Evolutionary conservation across 2,797 vertebrate species (phyloP), one percentile per base, ranked within the genome.

Genomic region (Crocodylus rhombifer): DNA sequence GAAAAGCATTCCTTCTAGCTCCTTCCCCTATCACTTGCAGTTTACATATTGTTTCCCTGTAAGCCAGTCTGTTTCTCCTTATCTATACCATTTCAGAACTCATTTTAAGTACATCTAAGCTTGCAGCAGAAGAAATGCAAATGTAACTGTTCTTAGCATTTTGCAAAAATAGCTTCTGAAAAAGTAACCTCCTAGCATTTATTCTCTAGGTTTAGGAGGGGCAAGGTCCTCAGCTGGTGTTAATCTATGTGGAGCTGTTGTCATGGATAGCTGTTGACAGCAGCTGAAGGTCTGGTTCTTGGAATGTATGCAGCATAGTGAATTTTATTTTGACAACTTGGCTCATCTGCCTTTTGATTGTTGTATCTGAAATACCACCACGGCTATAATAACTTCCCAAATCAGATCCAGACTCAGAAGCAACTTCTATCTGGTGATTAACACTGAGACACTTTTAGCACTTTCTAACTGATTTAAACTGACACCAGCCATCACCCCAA

Each of bases 61-160:
- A 14, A 71, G 30, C 21, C 16, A 42, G 17, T 20, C 42, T 71
- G 7, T 42, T 80, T 55, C 55, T 84, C 13, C 51, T 89, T 88
- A 42, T 42, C 65, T 64, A 60, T 0, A 0, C 65, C 21, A 57
- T 8, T 80, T 16, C 65, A 36, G 74, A 88, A 85, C 33, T 69
- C 2, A 1, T 82, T 90, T 91, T 57, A 30, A 33, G 64, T 23
- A 61, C 77, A 87, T 85, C 62, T 77, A 7, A 13, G 77, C 93
- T 88, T 87, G 26, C 51, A 30, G 75, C 77, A 88, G 73, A 30
- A 76, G 62, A 93, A 82, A 56, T 57, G 20, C 3, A 57, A 80
- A 81, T 57, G 88, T 71, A 89, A 30, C 63, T 89, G 60, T 16
- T 17, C 51, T 87, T 82, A 28, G 30, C 21, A 36, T 36, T 5